Conservation (phyloP, 1,140 invertebrate species). For the Drosophila elegans region DNA sequence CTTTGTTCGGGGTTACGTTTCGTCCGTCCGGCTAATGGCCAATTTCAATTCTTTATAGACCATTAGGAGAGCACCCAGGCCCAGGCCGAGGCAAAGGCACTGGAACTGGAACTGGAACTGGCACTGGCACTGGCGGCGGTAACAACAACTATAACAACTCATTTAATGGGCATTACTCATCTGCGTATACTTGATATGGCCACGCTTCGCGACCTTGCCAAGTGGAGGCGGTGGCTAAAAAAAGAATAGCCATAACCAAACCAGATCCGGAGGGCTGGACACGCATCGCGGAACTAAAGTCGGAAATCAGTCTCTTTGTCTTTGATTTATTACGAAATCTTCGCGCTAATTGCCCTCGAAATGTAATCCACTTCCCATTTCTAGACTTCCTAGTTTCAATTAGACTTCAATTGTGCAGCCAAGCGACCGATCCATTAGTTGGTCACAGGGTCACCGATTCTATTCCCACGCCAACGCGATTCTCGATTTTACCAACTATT, state of each 20-base stretch:
- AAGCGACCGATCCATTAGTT: constrained; percentile 51
- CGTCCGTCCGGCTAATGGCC: constrained; percentile 56
- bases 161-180: constrained; percentile 67
- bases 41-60: constrained; percentile 66
- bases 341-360: constrained; percentile 55
- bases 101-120: too few species aligned
- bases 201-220: constrained; percentile 61
- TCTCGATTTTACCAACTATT: constrained; percentile 19
- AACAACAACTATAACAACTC: constrained; percentile 42
- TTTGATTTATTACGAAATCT: constrained; percentile 74
- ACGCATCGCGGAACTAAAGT: constrained; percentile 56
- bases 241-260: constrained; percentile 19
- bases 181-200: constrained; percentile 61
- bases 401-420: constrained; percentile 74
- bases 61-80: constrained; percentile 57
- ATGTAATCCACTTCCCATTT: constrained; percentile 72
- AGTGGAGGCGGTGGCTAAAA: constrained; percentile 13
- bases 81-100: not conserved
- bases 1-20: constrained; percentile 55
- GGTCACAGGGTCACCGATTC: constrained; percentile 47
- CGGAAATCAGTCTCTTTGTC: constrained; percentile 55
- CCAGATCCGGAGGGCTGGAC: constrained; percentile 37
- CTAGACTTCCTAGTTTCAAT: constrained; percentile 63
- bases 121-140: not conserved
- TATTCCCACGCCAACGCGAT: constrained; percentile 61